These are phyloP conservation scores for Euwallacea similis DNA, from an alignment of 1,140 invertebrate species.

Conservation along the genomic window DNA sequence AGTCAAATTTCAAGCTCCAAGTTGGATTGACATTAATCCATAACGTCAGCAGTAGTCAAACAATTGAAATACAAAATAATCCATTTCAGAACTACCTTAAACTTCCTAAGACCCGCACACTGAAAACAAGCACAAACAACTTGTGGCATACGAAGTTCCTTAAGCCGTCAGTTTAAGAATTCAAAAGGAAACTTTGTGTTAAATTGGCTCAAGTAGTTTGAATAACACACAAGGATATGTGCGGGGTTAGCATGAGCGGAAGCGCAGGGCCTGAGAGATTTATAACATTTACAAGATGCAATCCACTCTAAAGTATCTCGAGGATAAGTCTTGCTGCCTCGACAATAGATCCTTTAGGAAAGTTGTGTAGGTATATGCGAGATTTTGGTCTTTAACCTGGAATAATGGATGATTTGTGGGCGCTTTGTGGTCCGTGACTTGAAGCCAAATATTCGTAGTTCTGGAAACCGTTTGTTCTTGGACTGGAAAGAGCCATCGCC, in stretches of 20 bases:
- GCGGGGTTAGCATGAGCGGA: constrained; percentile 47
- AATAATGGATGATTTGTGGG: constrained; percentile 45
- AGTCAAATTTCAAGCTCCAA: too few species aligned
- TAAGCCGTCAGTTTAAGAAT: constrained; percentile 38
- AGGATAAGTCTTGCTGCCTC: constrained; percentile 44
- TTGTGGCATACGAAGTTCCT: constrained; percentile 37
- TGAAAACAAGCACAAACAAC: constrained; percentile 37
- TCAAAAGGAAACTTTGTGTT: constrained; percentile 43
- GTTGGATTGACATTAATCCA: too few species aligned
- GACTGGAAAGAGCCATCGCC: neutral
- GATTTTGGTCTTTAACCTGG: constrained; percentile 50
- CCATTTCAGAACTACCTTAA: constrained; percentile 4
- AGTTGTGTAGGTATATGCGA: constrained; percentile 49
- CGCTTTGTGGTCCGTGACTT: constrained; percentile 8
- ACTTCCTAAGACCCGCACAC: neutral
- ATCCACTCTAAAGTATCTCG: constrained; percentile 51
- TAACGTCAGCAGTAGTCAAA: too few species aligned
- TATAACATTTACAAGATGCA: constrained; percentile 51
- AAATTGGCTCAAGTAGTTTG: constrained; percentile 48
- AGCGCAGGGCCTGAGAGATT: constrained; percentile 45
- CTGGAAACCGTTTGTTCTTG: neutral
- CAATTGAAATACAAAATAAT: neutral
- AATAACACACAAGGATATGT: constrained; percentile 43
- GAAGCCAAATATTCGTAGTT: constrained; percentile 4
- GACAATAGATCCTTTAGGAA: constrained; percentile 48